These are phyloP conservation scores for Phyllotis vaccarum DNA, from an alignment of 2,797 vertebrate genomes.

Conservation along the genomic window DNA sequence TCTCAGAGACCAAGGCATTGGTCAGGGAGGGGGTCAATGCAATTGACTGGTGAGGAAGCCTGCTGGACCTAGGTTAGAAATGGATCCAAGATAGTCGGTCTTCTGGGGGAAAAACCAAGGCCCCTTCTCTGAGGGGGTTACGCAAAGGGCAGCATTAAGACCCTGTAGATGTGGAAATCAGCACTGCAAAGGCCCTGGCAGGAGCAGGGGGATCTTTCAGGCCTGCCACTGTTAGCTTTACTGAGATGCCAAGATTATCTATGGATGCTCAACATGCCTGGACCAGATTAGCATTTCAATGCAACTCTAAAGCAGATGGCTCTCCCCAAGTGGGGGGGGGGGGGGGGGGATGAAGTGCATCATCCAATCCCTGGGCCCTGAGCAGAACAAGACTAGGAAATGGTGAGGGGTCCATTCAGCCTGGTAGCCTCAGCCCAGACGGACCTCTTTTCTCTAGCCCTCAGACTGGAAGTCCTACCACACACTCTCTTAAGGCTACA, in stretches of 20 bases:
- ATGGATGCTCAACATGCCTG: background rate
- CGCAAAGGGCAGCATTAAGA: background rate
- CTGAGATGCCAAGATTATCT: background rate
- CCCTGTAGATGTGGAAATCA: rapidly evolving
- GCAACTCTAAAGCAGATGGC: background rate
- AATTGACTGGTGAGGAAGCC: rapidly evolving
- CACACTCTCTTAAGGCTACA: background rate
- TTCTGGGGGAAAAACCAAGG: rapidly evolving
- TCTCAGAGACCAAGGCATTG: rapidly evolving
- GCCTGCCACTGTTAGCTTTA: background rate
- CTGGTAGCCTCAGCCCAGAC: background rate
- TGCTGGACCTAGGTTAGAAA: rapidly evolving
- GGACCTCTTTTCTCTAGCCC: background rate
- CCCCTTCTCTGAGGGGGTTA: background rate
- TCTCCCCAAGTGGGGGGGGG: background rate
- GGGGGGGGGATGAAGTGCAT: background rate
- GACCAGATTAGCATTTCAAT: background rate
- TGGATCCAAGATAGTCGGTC: background rate
- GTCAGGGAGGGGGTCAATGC: rapidly evolving
- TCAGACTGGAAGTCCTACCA: background rate
- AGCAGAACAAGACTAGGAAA: background rate
- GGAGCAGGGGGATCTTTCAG: no score
- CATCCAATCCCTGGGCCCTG: background rate
- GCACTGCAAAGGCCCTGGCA: background rate
- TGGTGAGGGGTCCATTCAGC: no score